Evolutionary conservation across 1,140 invertebrate species (phyloP).

Genomic region (Musca vetustissima): DNA sequence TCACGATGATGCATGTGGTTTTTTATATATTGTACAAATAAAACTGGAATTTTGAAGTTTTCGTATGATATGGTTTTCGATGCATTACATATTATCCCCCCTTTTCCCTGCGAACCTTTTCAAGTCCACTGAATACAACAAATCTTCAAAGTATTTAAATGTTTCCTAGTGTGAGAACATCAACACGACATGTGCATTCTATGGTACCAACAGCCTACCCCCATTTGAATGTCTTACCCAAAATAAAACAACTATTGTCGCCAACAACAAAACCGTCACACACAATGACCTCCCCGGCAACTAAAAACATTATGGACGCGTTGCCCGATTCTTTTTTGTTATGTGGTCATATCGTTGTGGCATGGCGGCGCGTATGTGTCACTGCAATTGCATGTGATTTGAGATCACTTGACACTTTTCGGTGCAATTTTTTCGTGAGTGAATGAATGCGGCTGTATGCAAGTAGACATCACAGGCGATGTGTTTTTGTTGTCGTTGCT

Average conservation of each 20-base stretch:
- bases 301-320: no score
- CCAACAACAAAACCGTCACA: background rate
- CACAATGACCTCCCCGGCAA: background rate
- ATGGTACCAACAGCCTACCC: conserved; percentile 36
- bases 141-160: conserved; percentile 50
- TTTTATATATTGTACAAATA: no score
- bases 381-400: conserved; percentile 20
- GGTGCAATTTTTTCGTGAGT: no score
- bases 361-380: background rate
- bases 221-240: background rate
- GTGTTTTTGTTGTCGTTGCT: no score
- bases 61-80: no score
- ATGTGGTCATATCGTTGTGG: background rate
- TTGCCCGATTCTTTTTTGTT: no score
- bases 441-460: no score
- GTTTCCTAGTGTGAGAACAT: conserved; percentile 46
- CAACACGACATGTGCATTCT: conserved; percentile 52
- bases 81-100: no score
- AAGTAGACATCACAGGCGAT: no score
- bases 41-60: no score
- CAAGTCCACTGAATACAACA: conserved; percentile 29
- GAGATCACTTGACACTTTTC: conserved; percentile 11
- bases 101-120: no score
- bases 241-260: background rate
- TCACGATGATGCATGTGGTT: no score